Percentiles rank a stretch among this genome's conserved stretches.
phyloP scores from a whole-genome alignment of 2,888 invertebrate species.

The Netelia inedita region DNA sequence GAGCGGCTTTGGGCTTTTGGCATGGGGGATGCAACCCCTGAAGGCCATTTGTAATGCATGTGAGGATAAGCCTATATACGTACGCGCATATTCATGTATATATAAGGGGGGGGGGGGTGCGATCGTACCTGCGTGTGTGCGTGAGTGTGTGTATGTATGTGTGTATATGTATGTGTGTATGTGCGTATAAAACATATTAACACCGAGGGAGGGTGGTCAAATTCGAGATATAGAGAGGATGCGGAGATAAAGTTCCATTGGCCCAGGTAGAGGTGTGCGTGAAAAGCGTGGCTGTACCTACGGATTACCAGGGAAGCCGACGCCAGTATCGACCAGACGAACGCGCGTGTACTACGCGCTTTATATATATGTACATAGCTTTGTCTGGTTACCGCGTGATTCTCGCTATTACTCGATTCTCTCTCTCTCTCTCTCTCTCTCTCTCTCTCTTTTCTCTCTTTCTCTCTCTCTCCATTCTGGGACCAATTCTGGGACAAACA shows the following conservation, averaged over 20 bases:
- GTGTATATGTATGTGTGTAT: neutral
- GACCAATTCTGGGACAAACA: too few relatives aligned
- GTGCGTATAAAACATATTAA: neutral
- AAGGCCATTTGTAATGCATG: constrained; percentile 17
- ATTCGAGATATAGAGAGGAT: constrained; percentile 23
- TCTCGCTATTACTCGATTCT: constrained; percentile 60
- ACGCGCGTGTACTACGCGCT: constrained; percentile 69
- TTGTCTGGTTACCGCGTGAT: constrained; percentile 49
- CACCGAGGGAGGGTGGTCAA: constrained; percentile 3
- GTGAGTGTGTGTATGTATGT: too few relatives aligned
- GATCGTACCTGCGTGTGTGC: too few relatives aligned
- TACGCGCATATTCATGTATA: neutral
- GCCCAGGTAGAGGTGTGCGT: constrained; percentile 62
- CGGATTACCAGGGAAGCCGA: constrained; percentile 76
- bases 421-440: constrained; percentile 7
- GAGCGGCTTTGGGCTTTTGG: neutral
- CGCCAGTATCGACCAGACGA: constrained; percentile 81
- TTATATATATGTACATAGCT: constrained; percentile 32
- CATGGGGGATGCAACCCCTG: constrained; percentile 17
- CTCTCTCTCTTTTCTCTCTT: neutral
- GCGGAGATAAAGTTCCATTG: constrained; percentile 59
- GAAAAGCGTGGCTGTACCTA: constrained; percentile 62
- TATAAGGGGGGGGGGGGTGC: too few relatives aligned
- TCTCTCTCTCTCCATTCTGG: too few relatives aligned
- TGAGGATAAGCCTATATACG: neutral